Conservation (phyloP, 2,888 invertebrate genomes). For the Caenorhabditis wallacei region DNA sequence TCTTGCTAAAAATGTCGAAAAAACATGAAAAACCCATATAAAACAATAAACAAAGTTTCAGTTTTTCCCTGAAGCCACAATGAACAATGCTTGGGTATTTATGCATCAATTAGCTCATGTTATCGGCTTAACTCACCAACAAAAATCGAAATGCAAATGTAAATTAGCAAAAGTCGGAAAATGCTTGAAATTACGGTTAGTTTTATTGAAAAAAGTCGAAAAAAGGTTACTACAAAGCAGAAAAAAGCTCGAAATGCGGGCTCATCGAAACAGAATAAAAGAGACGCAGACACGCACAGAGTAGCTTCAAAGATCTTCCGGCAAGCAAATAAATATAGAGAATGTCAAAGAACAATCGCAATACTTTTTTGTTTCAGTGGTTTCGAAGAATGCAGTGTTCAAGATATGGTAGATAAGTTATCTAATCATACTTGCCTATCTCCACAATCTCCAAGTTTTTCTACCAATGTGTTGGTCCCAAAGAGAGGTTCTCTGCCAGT, state of each 20-base stretch:
- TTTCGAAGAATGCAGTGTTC: slow-evolving; percentile 72
- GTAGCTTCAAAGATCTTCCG: slow-evolving; percentile 56
- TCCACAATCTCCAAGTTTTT: slow-evolving; percentile 23
- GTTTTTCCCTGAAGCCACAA: slow-evolving; percentile 63
- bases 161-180: slow-evolving; percentile 59
- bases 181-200: slow-evolving; percentile 71
- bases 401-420: slow-evolving; percentile 68
- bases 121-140: slow-evolving; percentile 70
- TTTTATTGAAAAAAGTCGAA: not conserved
- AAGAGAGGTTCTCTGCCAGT: slow-evolving; percentile 53
- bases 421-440: slow-evolving; percentile 64
- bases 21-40: no score
- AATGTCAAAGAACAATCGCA: slow-evolving; percentile 25
- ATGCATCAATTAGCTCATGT: slow-evolving; percentile 75
- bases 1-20: no score
- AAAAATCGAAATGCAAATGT: slow-evolving; percentile 67
- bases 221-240: no score
- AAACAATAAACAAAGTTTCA: slow-evolving; percentile 23
- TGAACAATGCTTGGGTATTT: slow-evolving; percentile 72
- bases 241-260: slow-evolving; percentile 14
- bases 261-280: slow-evolving; percentile 23
- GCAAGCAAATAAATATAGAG: slow-evolving; percentile 47
- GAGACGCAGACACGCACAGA: slow-evolving; percentile 37
- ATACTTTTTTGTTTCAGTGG: slow-evolving; percentile 64
- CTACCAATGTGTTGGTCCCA: slow-evolving; percentile 37